Percentiles rank a stretch among this genome's conserved stretches.
phyloP scores from a whole-genome alignment of 2,888 invertebrate genomes.

The Ophion obscuratus region DNA sequence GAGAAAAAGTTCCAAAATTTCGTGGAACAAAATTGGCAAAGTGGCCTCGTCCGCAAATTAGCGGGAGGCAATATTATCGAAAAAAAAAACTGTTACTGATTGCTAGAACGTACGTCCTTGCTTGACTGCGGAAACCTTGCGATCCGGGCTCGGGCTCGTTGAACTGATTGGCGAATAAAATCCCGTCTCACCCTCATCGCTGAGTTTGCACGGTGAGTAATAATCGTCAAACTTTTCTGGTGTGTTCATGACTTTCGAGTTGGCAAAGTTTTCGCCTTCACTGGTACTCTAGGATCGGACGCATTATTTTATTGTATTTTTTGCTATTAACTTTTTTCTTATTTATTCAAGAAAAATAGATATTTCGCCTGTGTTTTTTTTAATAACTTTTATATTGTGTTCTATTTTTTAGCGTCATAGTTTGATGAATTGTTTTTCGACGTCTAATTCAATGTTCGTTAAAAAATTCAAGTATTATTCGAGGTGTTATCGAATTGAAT shows the following conservation, averaged over 20 bases:
- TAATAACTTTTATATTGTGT: neutral
- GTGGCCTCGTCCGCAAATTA: too few relatives aligned
- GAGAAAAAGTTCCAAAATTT: too few relatives aligned
- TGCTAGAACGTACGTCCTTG: conserved; percentile 72
- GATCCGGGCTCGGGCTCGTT: conserved; percentile 76
- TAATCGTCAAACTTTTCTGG: conserved; percentile 65
- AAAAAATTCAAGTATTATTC: too few relatives aligned
- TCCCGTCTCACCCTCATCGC: conserved; percentile 73
- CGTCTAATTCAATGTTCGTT: too few relatives aligned
- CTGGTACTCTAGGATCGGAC: conserved; percentile 52
- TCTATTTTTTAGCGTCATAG: too few relatives aligned
- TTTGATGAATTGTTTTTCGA: too few relatives aligned
- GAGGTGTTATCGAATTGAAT: too few relatives aligned
- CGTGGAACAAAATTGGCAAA: too few relatives aligned
- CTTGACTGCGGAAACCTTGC: conserved; percentile 66
- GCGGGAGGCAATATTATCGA: neutral
- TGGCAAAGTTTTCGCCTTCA: conserved; percentile 60
- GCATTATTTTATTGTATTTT: conserved; percentile 24
- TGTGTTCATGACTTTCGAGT: conserved; percentile 61
- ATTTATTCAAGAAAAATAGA: neutral
- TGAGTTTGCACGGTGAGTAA: conserved; percentile 70
- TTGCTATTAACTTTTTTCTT: neutral
- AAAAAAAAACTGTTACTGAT: neutral
- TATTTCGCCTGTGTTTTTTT: neutral
- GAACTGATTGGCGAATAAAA: conserved; percentile 80